A percentile compares a stretch with the other conserved stretches of the same genome.
phyloP scores from a whole-genome alignment of 1,140 invertebrate species.

The Bursaphelenchus mucronatus region DNA sequence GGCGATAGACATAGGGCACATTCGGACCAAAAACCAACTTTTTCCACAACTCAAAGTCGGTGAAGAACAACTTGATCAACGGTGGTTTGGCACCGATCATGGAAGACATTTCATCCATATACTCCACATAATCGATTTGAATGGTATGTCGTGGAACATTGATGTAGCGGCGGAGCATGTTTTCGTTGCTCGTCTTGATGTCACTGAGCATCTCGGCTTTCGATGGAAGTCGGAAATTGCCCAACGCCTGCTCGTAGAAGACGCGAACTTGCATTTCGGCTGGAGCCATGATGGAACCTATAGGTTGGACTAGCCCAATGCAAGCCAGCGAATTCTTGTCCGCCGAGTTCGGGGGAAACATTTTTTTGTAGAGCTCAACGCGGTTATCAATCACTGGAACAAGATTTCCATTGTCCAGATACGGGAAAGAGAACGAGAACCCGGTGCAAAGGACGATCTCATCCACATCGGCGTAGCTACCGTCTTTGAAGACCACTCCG shows the following conservation, averaged over 20 bases:
- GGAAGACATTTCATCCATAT: constrained; percentile 19
- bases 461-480: constrained; percentile 50
- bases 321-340: constrained; percentile 63
- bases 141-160: constrained; percentile 35
- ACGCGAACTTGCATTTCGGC: constrained; percentile 65
- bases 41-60: constrained; percentile 15
- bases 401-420: constrained; percentile 33
- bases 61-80: constrained; percentile 14
- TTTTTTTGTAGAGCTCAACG: constrained; percentile 63
- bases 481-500: constrained; percentile 62
- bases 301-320: constrained; percentile 64
- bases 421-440: constrained; percentile 29
- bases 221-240: constrained; percentile 31
- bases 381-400: constrained; percentile 55
- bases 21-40: constrained; percentile 27
- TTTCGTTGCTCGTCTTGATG: constrained; percentile 23
- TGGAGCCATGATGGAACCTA: constrained; percentile 64
- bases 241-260: constrained; percentile 47
- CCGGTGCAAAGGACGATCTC: constrained; percentile 46
- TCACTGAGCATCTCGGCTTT: constrained; percentile 36
- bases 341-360: constrained; percentile 62
- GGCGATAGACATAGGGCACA: constrained; percentile 20
- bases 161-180: constrained; percentile 17
- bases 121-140: constrained; percentile 20
- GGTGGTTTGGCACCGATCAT: constrained; percentile 20